Base-by-base conservation (phyloP, 2,888 invertebrate genomes). In the Caenorhabditis sp. region DNA sequence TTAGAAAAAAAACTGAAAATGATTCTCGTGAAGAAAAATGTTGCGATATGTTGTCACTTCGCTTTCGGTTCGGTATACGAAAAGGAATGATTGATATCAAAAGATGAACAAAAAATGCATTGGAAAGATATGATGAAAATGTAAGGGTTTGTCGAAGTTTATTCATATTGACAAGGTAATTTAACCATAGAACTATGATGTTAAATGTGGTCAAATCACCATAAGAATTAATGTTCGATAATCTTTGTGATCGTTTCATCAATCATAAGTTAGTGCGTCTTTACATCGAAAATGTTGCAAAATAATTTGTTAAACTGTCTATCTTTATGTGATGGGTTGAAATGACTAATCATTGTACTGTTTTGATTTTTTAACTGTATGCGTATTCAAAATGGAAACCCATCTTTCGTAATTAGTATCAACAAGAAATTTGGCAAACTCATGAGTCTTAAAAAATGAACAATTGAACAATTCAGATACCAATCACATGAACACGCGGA, bases 341-440 rank as follows among this genome's bases (percentile, higher is more conserved):
- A 12, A 27, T 26, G 53, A 53, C 4, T 38, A 21, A 14, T 50
- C 25, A 63, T 63, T 63, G 49, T 43, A 63, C 49, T 63, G 26
- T 57, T 21, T 63, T 43, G 23, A 21, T 53, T 10, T 62, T 27
- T 38, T 26, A 63, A 57, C 26, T 49, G 56, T 57, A 7, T 43
- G 62, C 26, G 56, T 58, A 31, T 52, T 31, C 31, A 31, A 31
- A 31, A 31, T 7, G 31, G 10, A 31, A 31, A 31, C 31, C 4
- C 10, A 31, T 7, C 31, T 31, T 31, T n/a, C n/a, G n/a, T n/a
- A n/a, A n/a, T n/a, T n/a, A n/a, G n/a, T n/a, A n/a, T n/a, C n/a
- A n/a, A n/a, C n/a, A n/a, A n/a, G n/a, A n/a, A n/a, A n/a, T n/a
- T n/a, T n/a, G n/a, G n/a, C n/a, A n/a, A n/a, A n/a, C n/a, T n/a